These are phyloP conservation scores for Philypnodon macrostomus DNA, from an alignment of 2,797 vertebrate species.

Conservation along the genomic window DNA sequence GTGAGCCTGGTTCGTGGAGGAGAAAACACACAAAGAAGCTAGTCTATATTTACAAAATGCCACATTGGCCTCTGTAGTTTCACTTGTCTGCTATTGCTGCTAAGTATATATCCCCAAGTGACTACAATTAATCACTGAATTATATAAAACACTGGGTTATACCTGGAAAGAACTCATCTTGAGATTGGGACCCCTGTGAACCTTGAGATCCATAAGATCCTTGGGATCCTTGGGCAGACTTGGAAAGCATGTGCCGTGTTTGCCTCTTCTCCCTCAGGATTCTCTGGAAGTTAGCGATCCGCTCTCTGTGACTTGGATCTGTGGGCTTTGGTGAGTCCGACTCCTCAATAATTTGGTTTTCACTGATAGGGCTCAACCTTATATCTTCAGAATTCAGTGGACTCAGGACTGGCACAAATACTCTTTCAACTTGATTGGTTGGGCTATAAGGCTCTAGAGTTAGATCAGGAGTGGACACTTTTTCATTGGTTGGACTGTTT, in stretches of 20 bases:
- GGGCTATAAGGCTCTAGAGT: no score
- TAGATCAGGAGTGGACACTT: constrained; percentile 36
- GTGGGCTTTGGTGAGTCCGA: constrained; percentile 29
- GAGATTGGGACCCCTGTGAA: constrained; percentile 78
- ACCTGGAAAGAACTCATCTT: constrained; percentile 81
- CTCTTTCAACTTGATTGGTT: constrained; percentile 10
- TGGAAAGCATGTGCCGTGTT: constrained; percentile 82
- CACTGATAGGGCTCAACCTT: constrained; percentile 54
- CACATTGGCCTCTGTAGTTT: no score
- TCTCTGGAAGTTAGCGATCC: constrained; percentile 92
- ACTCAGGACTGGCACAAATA: constrained; percentile 5
- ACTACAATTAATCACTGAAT: no score
- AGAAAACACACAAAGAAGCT: no score
- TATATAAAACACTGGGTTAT: constrained; percentile 27
- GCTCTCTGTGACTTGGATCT: constrained; percentile 85
- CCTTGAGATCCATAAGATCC: constrained; percentile 76
- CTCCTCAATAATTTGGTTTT: constrained; percentile 43
- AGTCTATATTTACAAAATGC: no score
- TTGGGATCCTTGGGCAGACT: constrained; percentile 79
- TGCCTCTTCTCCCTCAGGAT: constrained; percentile 89
- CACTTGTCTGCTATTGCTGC: no score
- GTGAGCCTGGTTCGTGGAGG: no score
- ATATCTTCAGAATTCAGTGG: constrained; percentile 38
- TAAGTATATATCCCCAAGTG: no score
- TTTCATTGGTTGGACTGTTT: constrained; percentile 33